A percentile compares a stretch with the other conserved stretches of the same genome.
These are phyloP conservation scores for Chironomus tentans DNA, from an alignment of 2,888 invertebrate genomes.

Conservation along the genomic window DNA sequence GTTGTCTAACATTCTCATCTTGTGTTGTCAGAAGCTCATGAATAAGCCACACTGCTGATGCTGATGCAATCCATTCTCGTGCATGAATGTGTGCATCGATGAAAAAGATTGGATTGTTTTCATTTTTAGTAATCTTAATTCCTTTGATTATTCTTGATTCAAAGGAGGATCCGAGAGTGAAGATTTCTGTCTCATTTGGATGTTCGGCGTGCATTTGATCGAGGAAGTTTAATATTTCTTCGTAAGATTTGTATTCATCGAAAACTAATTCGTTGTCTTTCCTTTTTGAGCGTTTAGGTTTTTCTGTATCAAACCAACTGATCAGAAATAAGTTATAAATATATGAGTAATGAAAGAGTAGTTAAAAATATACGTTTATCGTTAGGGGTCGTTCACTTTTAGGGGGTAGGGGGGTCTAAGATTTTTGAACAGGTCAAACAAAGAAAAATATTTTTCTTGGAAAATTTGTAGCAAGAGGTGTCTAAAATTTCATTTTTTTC, in stretches of 20 bases:
- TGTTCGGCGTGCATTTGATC: constrained; percentile 38
- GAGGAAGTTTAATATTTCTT: neutral
- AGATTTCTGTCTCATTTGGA: constrained; percentile 44
- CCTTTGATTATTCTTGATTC: constrained; percentile 53
- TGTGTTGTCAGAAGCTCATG: constrained; percentile 52
- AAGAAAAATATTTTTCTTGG: no score
- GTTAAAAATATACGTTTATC: no score
- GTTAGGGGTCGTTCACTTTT: no score
- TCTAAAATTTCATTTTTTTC: no score
- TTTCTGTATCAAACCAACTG: neutral
- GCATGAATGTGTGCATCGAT: constrained; percentile 59
- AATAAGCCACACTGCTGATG: constrained; percentile 52
- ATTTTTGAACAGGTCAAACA: no score
- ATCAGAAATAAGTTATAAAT: no score
- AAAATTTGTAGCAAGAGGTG: no score
- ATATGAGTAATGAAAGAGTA: no score
- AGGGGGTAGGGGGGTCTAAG: no score
- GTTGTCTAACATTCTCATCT: constrained; percentile 42
- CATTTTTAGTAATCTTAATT: constrained; percentile 44
- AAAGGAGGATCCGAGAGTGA: constrained; percentile 48
- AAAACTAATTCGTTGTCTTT: neutral
- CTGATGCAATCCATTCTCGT: constrained; percentile 67
- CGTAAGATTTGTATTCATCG: neutral
- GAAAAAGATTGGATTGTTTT: constrained; percentile 49
- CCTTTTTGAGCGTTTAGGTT: no score